Percentiles rank a stretch among this genome's conserved stretches.
Conservation (phyloP, 2,113 vertebrate genomes). For the Gambusia holbrooki region DNA sequence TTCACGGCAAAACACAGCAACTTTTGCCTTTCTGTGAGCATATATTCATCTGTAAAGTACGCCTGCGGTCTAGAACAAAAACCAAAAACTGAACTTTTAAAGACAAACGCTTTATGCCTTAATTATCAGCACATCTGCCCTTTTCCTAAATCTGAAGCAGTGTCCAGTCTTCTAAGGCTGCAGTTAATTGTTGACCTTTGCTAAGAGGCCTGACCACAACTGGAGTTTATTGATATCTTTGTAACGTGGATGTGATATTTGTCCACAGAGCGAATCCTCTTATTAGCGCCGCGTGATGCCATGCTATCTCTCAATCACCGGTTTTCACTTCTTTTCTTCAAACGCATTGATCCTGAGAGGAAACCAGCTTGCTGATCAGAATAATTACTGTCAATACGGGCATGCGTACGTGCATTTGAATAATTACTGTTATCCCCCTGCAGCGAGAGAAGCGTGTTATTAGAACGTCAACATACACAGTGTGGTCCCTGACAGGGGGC, state of each 20-base stretch:
- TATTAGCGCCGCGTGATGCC: slow-evolving; percentile 67
- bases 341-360: slow-evolving; percentile 79
- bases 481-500: slow-evolving; percentile 65
- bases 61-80: background rate
- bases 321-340: slow-evolving; percentile 57
- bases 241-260: slow-evolving; percentile 73
- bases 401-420: slow-evolving; percentile 63
- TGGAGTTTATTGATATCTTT: slow-evolving; percentile 60
- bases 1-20: background rate
- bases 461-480: slow-evolving; percentile 71
- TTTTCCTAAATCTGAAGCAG: slow-evolving; percentile 49
- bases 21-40: background rate
- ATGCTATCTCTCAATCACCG: slow-evolving; percentile 36
- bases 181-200: slow-evolving; percentile 66
- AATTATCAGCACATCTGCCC: slow-evolving; percentile 68
- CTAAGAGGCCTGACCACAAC: slow-evolving; percentile 50
- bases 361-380: slow-evolving; percentile 82
- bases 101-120: slow-evolving; percentile 39
- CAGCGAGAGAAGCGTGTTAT: slow-evolving; percentile 73
- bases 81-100: slow-evolving; percentile 16
- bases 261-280: slow-evolving; percentile 50
- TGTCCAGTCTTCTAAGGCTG: slow-evolving; percentile 51
- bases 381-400: slow-evolving; percentile 83
- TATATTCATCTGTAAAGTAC: background rate
- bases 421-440: slow-evolving; percentile 77